A percentile compares a stretch with the other conserved stretches of the same genome.
Evolutionary conservation across 2,113 vertebrate genomes (phyloP).

Genomic region (Uria aalge): DNA sequence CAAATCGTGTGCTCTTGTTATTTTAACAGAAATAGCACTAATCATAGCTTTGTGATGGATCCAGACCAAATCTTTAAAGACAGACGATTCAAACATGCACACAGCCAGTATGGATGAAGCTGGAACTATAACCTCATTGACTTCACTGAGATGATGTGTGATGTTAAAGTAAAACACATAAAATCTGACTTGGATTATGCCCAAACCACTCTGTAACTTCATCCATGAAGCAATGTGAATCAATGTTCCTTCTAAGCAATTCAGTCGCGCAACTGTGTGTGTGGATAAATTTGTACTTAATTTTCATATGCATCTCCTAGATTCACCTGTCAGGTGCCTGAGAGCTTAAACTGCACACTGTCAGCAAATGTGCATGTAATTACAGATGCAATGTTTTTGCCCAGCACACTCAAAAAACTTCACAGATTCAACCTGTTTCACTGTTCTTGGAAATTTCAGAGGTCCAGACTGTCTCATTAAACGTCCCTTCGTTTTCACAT

Average conservation of each 20-base stretch:
- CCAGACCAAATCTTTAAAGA: background rate
- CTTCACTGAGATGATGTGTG: background rate
- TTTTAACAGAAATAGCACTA: background rate
- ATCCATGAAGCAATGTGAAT: background rate
- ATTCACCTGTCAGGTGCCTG: background rate
- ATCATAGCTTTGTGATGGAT: background rate
- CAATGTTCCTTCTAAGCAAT: background rate
- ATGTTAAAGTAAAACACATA: background rate
- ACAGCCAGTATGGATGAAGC: background rate
- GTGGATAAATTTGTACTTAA: background rate
- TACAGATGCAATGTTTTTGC: background rate
- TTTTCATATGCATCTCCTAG: background rate
- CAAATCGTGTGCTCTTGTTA: background rate
- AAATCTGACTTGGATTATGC: background rate
- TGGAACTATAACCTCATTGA: background rate
- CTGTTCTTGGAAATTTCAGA: background rate
- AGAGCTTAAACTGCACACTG: background rate
- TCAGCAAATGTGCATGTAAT: background rate
- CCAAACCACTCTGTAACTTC: background rate
- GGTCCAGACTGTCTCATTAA: background rate
- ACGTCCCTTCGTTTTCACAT: background rate
- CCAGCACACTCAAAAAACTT: background rate
- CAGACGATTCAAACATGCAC: background rate
- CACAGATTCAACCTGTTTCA: background rate
- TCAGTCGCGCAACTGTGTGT: background rate